A percentile compares a stretch with the other conserved stretches of the same genome.
Evolutionary conservation across 1,140 invertebrate species (phyloP).

Genomic region (Lepidurus packardi): DNA sequence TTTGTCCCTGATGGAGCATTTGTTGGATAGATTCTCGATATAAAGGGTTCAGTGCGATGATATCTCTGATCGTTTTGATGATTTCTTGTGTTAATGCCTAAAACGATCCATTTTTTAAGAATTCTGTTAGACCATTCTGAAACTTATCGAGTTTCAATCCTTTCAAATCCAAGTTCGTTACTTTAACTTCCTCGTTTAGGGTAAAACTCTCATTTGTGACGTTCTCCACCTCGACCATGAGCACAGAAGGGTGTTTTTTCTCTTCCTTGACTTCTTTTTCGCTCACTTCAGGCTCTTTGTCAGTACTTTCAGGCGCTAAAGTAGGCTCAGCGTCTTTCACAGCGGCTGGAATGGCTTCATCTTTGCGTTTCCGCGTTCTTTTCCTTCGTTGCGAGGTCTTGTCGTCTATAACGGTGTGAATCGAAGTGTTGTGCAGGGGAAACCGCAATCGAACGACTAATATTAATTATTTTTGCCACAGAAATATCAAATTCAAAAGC

Average conservation of each 20-base stretch:
- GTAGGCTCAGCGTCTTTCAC: constrained; percentile 12
- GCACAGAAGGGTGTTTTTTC: constrained; percentile 50
- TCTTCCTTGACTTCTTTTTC: neutral
- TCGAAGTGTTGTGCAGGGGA: constrained; percentile 36
- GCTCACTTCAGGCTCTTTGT: neutral
- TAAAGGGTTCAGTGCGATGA: constrained; percentile 90
- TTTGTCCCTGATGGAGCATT: constrained; percentile 90
- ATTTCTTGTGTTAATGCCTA: constrained; percentile 91
- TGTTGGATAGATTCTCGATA: constrained; percentile 83
- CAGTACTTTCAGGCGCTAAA: neutral
- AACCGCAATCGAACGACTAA: constrained; percentile 34
- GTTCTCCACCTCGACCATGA: constrained; percentile 96
- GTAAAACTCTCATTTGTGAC: constrained; percentile 80
- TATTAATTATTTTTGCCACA: constrained; percentile 24
- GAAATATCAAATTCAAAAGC: neutral
- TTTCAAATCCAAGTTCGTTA: neutral
- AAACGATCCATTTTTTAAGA: constrained; percentile 33
- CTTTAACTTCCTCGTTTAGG: constrained; percentile 89
- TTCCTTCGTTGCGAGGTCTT: constrained; percentile 30
- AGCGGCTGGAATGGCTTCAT: constrained; percentile 38
- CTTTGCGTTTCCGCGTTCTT: constrained; percentile 33
- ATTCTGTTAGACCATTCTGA: neutral
- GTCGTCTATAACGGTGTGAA: constrained; percentile 37
- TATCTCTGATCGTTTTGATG: constrained; percentile 95
- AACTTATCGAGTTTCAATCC: neutral